Percentiles rank a stretch among this genome's conserved stretches.
Conservation (phyloP, 2,797 vertebrate genomes). For the Naso thynnoides region DNA sequence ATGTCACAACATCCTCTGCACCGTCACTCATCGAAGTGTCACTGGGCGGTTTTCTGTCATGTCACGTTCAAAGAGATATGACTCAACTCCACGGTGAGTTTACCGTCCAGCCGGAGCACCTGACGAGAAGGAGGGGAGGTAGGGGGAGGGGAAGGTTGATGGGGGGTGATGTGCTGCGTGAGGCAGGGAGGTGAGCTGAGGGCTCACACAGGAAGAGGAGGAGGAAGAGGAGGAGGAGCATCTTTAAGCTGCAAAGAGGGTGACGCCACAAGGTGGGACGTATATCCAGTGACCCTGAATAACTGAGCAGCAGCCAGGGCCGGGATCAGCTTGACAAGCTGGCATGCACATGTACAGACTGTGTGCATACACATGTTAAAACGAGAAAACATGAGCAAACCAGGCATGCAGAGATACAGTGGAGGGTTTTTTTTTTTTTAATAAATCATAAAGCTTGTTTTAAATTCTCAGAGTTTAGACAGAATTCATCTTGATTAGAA, state of each 20-base stretch:
- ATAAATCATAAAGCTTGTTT: not conserved
- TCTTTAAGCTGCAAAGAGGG: slow-evolving; percentile 26
- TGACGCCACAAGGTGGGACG: not conserved
- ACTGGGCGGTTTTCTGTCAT: not conserved
- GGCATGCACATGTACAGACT: not conserved
- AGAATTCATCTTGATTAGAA: too few species aligned
- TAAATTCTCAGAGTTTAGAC: not conserved
- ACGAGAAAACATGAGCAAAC: too few species aligned
- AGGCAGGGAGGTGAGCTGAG: slow-evolving; percentile 10
- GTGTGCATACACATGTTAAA: not conserved
- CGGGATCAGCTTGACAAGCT: not conserved
- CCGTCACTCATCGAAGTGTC: not conserved
- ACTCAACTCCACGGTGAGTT: not conserved
- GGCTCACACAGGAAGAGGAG: not conserved
- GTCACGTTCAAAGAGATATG: slow-evolving; percentile 24
- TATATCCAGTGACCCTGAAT: slow-evolving; percentile 2
- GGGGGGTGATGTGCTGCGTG: slow-evolving; percentile 11
- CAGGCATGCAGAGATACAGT: not conserved
- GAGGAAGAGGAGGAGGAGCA: not conserved
- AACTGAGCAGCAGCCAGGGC: not conserved
- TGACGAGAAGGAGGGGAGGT: not conserved
- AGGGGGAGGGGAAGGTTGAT: not conserved
- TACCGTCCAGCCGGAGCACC: not conserved
- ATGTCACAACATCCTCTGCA: not conserved
- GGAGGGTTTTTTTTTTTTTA: not conserved